phyloP scores from a whole-genome alignment of 2,888 invertebrate genomes.

The Heliconius sara region DNA sequence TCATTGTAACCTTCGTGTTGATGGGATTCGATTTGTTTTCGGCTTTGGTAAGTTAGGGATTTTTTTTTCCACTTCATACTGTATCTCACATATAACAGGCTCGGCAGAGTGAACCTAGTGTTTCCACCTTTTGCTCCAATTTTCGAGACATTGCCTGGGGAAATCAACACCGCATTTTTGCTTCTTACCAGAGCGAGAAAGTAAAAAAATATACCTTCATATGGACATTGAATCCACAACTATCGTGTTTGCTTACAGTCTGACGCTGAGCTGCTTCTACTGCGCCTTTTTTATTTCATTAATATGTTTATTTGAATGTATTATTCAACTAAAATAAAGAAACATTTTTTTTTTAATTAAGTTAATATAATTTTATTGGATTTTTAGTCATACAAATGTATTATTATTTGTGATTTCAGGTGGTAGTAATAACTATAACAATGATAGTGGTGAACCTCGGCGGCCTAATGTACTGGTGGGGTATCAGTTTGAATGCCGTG shows the following conservation, averaged over 20 bases:
- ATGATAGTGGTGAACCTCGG: constrained; percentile 97
- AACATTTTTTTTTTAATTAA: neutral
- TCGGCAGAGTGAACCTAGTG: neutral
- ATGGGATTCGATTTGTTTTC: constrained; percentile 98
- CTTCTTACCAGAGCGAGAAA: too few species aligned
- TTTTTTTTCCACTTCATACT: neutral
- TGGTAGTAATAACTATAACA: constrained; percentile 94
- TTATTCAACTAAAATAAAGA: too few species aligned
- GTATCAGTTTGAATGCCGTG: constrained; percentile 97
- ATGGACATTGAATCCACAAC: too few species aligned
- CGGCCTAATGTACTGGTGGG: constrained; percentile 98
- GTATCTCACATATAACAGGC: neutral
- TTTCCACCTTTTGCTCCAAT: too few species aligned
- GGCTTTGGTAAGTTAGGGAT: constrained; percentile 83
- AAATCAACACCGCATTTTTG: too few species aligned
- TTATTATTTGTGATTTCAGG: constrained; percentile 63
- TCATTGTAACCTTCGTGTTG: constrained; percentile 94
- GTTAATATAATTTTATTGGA: neutral
- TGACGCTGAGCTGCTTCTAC: too few species aligned
- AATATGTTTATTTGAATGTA: too few species aligned
- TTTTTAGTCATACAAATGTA: neutral
- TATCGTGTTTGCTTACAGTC: too few species aligned
- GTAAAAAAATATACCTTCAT: too few species aligned
- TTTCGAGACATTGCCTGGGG: too few species aligned
- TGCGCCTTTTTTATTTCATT: too few species aligned